Conservation (phyloP, 2,113 vertebrate genomes). For the Odobenus rosmarus region DNA sequence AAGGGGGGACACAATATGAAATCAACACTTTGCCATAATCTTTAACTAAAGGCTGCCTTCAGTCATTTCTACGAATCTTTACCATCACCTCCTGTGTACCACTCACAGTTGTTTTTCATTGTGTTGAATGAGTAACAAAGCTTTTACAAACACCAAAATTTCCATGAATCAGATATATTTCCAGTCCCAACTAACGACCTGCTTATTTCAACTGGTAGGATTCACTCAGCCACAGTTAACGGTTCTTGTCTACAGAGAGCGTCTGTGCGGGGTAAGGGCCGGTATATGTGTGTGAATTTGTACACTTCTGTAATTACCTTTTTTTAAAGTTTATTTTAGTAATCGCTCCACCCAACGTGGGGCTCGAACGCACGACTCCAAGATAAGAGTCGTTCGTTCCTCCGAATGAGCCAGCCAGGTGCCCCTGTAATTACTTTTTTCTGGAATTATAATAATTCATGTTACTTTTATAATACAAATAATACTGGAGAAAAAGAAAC, state of each 20-base stretch:
- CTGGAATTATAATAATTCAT: background rate
- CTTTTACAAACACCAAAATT: background rate
- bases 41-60: background rate
- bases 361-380: background rate
- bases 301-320: background rate
- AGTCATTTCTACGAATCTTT: background rate
- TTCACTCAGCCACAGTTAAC: rapidly evolving
- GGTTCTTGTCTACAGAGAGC: background rate
- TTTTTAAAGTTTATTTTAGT: background rate
- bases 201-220: background rate
- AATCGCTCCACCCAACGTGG: background rate
- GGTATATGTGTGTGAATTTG: background rate
- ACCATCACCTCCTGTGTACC: background rate
- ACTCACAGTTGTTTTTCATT: background rate
- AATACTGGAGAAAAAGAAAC: background rate
- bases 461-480: background rate
- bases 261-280: too few relatives aligned
- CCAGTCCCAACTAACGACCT: background rate
- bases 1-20: background rate
- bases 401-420: background rate
- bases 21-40: background rate
- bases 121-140: background rate
- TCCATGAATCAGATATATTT: background rate
- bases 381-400: background rate
- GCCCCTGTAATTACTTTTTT: background rate